Base-by-base conservation (phyloP, 2,113 vertebrate species). In the Condylura cristata region DNA sequence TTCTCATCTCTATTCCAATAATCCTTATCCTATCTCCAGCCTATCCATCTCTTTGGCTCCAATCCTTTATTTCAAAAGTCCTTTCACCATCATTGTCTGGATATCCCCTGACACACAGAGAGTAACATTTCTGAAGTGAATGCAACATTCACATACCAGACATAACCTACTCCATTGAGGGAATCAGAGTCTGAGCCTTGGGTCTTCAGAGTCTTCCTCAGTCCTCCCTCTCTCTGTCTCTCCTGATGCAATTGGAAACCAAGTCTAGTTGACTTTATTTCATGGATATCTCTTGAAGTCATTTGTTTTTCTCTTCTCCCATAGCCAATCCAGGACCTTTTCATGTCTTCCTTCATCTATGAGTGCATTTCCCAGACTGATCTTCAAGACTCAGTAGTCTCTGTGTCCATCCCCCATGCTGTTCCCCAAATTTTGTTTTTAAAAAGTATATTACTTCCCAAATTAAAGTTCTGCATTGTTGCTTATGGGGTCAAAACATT, bases 391-490 rank as follows among this genome's bases (percentile, higher is more conserved):
- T n/a, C 26, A 71, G 6, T 76, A 17, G 5, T 48, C 2, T 65
- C 53, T 53, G 22, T 72, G 24, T 82, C 56, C 13, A 30, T 30
- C 24, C 44, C 84, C 72, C 26, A 90, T 30, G 28, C 34, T 86
- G 26, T 16, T 82, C 51, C 39, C 44, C 53, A 93, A 86, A 71
- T 3, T 70, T 51, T 39, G 20, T 37, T 92, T 78, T 66, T 84
- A 51, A 86, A 95, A 76, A 86, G 13, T 10, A 80, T 68, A 76
- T 76, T 11, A 46, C 18, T 74, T 34, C 6, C 39, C 30, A 81
- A n/a, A 14, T 88, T 95, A 26, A 92, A 95, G 79, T 14, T 58
- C 53, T 82, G 30, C 13, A 75, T 75, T 87, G 2, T 90, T 90
- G 68, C 26, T 82, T 81, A 74, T 61, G 66, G 88, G 28, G 34